phyloP scores from a whole-genome alignment of 2,888 invertebrate genomes.

The Fragum sueziense region DNA sequence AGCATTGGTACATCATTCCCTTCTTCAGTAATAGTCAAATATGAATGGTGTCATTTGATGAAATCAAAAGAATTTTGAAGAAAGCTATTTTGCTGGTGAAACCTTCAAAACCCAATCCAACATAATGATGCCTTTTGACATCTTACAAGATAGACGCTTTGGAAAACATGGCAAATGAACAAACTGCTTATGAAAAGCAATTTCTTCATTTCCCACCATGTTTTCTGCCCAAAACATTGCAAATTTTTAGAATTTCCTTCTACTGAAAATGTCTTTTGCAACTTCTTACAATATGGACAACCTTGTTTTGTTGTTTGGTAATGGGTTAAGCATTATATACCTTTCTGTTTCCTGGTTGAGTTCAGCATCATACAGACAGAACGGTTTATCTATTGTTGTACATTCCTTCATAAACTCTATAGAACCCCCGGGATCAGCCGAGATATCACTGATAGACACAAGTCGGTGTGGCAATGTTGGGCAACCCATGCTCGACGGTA shows the following conservation, averaged over 20 bases:
- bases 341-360: constrained; percentile 97
- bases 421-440: constrained; percentile 98
- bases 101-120: too few species aligned
- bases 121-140: too few species aligned
- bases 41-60: too few species aligned
- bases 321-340: constrained; percentile 79
- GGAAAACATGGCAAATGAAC: too few species aligned
- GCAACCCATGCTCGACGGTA: constrained; percentile 86
- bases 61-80: too few species aligned
- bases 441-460: constrained; percentile 97
- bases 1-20: too few species aligned
- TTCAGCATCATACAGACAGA: constrained; percentile 99
- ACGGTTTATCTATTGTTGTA: constrained; percentile 99
- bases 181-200: too few species aligned
- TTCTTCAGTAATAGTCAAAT: too few species aligned
- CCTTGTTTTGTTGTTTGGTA: background rate
- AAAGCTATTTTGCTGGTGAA: too few species aligned
- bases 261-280: background rate
- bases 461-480: constrained; percentile 84
- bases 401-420: constrained; percentile 99
- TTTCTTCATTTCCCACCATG: too few species aligned
- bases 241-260: background rate
- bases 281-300: background rate
- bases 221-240: too few species aligned
- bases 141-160: too few species aligned